Evolutionary conservation across 2,888 invertebrate genomes (phyloP).

Genomic region (Oxystoma pomonae): DNA sequence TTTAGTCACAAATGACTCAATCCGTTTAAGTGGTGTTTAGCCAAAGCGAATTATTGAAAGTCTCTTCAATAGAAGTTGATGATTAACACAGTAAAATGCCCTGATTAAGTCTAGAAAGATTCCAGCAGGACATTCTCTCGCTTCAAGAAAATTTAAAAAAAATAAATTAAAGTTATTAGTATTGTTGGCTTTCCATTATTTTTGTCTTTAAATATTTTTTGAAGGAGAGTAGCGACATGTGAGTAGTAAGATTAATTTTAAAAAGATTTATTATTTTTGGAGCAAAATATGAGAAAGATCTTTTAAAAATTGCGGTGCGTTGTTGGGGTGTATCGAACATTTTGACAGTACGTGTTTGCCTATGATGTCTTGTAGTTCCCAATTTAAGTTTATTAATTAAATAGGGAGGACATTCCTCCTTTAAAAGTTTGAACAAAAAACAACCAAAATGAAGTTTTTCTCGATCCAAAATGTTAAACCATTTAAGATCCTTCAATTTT

Average conservation of each 20-base stretch:
- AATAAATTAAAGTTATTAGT: no score
- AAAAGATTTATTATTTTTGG: background rate
- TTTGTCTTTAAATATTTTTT: no score
- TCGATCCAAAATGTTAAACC: background rate
- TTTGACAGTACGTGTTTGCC: background rate
- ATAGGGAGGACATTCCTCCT: background rate
- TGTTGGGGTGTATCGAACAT: background rate
- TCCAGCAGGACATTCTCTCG: no score
- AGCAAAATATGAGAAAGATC: background rate
- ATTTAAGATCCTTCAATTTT: background rate
- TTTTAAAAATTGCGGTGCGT: background rate
- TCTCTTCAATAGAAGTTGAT: no score
- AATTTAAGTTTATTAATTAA: background rate
- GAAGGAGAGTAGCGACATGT: background rate
- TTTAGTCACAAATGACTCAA: no score
- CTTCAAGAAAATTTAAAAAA: no score
- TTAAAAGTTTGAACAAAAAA: background rate
- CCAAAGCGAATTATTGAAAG: no score
- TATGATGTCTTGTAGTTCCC: background rate
- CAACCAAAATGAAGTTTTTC: background rate
- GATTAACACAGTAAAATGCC: no score
- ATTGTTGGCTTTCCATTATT: no score
- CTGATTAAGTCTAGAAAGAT: no score
- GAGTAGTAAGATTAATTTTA: background rate
- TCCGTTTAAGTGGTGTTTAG: no score